phyloP scores from a whole-genome alignment of 2,797 vertebrate species.

The Morus bassanus region DNA sequence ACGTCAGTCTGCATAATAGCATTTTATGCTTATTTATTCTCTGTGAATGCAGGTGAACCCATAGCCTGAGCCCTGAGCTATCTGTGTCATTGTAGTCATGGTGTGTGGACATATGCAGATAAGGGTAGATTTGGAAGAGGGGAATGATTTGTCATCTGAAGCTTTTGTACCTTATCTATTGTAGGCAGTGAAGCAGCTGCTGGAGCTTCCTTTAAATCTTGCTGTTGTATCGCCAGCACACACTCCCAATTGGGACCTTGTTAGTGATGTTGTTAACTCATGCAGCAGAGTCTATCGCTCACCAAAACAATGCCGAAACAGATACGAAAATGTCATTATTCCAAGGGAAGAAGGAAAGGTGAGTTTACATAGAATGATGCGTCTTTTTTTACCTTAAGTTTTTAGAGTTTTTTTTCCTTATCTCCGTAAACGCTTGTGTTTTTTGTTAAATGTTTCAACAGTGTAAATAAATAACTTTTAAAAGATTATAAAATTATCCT shows the following conservation, averaged over 20 bases:
- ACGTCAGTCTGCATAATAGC: background rate
- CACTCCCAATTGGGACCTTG: slow-evolving; percentile 95
- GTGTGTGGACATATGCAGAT: background rate
- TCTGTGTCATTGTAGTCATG: background rate
- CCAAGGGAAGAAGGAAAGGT: slow-evolving; percentile 95
- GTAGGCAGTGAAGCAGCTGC: slow-evolving; percentile 91
- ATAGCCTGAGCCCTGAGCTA: background rate
- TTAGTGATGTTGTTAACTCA: slow-evolving; percentile 93
- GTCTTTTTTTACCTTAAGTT: slow-evolving; percentile 16
- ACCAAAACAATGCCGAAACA: slow-evolving; percentile 91
- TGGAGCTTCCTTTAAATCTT: slow-evolving; percentile 91
- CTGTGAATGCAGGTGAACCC: background rate
- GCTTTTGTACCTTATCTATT: background rate
- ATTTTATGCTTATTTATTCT: background rate
- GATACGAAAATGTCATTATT: slow-evolving; percentile 94
- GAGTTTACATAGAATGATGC: slow-evolving; percentile 5
- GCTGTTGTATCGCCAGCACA: slow-evolving; percentile 91
- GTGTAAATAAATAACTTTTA: slow-evolving; percentile 51
- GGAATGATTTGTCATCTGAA: background rate
- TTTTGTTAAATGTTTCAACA: slow-evolving; percentile 59
- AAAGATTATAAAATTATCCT: slow-evolving; percentile 46
- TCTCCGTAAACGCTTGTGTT: slow-evolving; percentile 26
- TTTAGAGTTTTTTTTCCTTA: slow-evolving; percentile 45
- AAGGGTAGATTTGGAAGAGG: background rate
- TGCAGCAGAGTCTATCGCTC: slow-evolving; percentile 95